Conservation (phyloP, 2,888 invertebrate species). For the Athalia cordata region DNA sequence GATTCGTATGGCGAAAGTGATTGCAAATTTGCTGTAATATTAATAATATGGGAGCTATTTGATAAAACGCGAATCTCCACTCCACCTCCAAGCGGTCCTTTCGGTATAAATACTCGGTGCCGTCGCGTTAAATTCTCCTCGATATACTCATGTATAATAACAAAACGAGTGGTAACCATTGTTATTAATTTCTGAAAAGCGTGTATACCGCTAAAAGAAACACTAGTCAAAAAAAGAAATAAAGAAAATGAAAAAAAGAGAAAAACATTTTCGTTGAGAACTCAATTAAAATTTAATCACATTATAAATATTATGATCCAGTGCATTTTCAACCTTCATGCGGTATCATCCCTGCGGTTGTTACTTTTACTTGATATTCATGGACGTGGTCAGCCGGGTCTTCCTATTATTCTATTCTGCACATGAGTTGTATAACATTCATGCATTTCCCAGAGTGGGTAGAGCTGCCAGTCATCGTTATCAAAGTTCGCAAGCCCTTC, state of each 20-base stretch:
- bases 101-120: no score
- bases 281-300: no score
- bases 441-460: slow-evolving; percentile 28
- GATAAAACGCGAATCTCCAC: no score
- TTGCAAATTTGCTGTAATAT: no score
- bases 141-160: no score
- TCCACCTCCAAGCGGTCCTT: no score
- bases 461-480: slow-evolving; percentile 28
- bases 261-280: background rate
- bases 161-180: no score
- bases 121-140: no score
- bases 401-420: slow-evolving; percentile 4
- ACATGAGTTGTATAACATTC: slow-evolving; percentile 13
- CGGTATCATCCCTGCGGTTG: background rate
- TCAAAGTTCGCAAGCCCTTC: background rate
- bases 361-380: slow-evolving; percentile 11
- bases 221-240: background rate
- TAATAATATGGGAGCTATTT: no score
- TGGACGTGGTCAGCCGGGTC: background rate
- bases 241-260: background rate
- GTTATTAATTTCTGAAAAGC: no score
- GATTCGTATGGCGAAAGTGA: no score
- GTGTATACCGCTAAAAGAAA: no score
- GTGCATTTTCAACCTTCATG: background rate
- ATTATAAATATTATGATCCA: slow-evolving; percentile 9